Percentiles rank a stretch among this genome's conserved stretches.
These are phyloP conservation scores for Pristionchus maxplancki DNA, from an alignment of 2,888 invertebrate species.

Conservation along the genomic window DNA sequence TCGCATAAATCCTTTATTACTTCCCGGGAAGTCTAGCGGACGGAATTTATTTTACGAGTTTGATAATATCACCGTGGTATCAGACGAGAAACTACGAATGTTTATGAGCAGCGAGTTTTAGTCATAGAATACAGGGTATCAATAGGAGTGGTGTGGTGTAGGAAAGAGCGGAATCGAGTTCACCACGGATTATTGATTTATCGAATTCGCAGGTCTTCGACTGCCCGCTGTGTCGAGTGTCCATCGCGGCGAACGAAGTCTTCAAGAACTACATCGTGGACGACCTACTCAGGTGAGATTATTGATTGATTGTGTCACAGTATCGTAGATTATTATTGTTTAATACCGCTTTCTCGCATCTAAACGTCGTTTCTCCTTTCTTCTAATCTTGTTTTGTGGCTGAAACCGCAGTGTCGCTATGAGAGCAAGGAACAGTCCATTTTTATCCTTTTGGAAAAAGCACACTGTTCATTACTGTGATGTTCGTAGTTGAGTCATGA, in stretches of 20 bases:
- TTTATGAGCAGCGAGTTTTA: background rate
- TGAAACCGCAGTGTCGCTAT: too few species aligned
- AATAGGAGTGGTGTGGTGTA: too few species aligned
- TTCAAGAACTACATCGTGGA: conserved; percentile 51
- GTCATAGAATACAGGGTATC: too few species aligned
- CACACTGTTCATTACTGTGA: too few species aligned
- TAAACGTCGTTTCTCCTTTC: too few species aligned
- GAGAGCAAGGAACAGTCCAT: too few species aligned
- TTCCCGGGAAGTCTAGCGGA: background rate
- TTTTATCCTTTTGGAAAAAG: too few species aligned
- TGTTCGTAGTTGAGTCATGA: too few species aligned
- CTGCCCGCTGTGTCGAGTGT: conserved; percentile 50
- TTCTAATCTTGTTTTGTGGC: too few species aligned
- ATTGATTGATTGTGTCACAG: background rate
- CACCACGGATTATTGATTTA: background rate
- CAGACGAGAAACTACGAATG: background rate
- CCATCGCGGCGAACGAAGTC: background rate
- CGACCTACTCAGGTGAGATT: conserved; percentile 44
- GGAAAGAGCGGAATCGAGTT: background rate
- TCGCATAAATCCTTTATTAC: background rate
- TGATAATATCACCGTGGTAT: too few species aligned
- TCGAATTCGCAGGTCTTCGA: background rate
- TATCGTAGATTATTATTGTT: too few species aligned
- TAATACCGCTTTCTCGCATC: too few species aligned
- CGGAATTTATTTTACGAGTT: background rate